Conservation (phyloP, 2,113 vertebrate genomes). For the Bothrops jararaca region DNA sequence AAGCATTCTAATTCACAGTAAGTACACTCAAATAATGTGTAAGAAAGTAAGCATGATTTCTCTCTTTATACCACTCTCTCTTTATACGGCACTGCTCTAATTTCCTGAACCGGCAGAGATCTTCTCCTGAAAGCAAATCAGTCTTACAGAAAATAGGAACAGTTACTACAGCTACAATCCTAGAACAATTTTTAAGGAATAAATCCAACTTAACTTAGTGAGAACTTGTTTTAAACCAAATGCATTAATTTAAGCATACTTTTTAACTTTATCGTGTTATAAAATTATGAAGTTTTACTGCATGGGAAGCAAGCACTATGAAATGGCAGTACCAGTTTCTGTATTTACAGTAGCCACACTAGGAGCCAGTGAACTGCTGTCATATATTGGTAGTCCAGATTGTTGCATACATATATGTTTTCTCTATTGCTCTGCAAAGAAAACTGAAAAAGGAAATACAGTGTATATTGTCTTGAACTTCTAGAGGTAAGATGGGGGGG, state of each 20-base stretch:
- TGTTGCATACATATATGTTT: neutral
- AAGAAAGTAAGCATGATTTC: neutral
- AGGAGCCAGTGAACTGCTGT: neutral
- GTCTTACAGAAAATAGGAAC: neutral
- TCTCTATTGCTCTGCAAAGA: neutral
- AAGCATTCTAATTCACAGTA: neutral
- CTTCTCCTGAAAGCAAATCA: neutral
- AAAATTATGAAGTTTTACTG: neutral
- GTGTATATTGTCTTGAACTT: neutral
- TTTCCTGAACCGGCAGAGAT: neutral
- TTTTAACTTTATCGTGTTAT: neutral
- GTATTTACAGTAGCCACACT: neutral
- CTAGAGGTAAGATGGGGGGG: neutral
- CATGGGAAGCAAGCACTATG: neutral
- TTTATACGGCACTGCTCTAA: neutral
- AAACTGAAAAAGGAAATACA: neutral
- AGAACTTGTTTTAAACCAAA: neutral
- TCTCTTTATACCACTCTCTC: neutral
- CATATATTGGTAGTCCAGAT: neutral
- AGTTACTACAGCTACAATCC: neutral
- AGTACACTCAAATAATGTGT: neutral
- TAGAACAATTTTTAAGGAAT: neutral
- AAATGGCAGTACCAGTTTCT: neutral
- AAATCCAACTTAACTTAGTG: neutral
- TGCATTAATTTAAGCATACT: neutral